Conservation (phyloP, 2,113 vertebrate species). For the Phaethon lepturus region DNA sequence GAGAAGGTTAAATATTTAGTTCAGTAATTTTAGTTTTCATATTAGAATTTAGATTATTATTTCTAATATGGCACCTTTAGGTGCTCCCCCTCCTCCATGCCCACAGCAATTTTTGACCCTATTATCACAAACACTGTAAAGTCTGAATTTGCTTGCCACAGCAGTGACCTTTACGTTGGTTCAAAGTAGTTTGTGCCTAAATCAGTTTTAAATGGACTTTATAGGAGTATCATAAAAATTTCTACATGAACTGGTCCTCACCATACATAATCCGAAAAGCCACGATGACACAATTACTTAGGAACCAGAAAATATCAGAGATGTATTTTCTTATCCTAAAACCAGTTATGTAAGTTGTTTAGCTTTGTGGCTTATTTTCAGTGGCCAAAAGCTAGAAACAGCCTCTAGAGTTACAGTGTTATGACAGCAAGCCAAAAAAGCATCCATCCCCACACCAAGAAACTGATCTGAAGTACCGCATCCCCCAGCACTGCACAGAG, state of each 20-base stretch:
- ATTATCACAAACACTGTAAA: neutral
- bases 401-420: neutral
- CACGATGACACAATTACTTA: neutral
- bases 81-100: neutral
- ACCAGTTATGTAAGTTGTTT: neutral
- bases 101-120: neutral
- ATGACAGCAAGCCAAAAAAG: neutral
- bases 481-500: too few relatives aligned
- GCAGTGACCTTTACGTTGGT: too few relatives aligned
- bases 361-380: neutral
- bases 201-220: neutral
- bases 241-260: neutral
- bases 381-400: neutral
- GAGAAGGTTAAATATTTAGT: neutral
- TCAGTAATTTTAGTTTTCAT: neutral
- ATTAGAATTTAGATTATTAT: neutral
- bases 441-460: rapidly evolving
- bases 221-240: neutral
- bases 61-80: neutral
- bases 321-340: neutral
- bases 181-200: neutral
- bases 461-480: neutral
- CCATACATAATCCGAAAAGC: neutral
- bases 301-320: neutral
- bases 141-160: neutral